phyloP scores from a whole-genome alignment of 2,797 vertebrate species.

The Sandelia bainsii region DNA sequence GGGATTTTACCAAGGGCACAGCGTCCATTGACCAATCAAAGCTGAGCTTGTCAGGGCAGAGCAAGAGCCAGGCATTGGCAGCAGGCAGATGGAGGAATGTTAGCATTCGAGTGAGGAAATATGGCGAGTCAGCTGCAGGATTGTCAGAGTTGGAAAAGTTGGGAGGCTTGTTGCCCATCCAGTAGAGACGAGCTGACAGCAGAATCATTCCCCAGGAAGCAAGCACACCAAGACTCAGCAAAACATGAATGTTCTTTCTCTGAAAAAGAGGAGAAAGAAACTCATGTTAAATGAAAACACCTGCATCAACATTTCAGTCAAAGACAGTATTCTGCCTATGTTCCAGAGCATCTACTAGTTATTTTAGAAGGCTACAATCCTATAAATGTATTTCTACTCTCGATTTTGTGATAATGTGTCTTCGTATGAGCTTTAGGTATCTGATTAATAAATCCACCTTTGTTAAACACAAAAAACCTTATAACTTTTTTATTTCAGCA shows the following conservation, averaged over 20 bases:
- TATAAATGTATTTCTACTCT: conserved; percentile 12
- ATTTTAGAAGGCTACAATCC: too few relatives aligned
- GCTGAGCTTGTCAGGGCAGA: conserved; percentile 96
- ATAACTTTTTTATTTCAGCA: background rate
- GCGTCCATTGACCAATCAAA: conserved; percentile 99
- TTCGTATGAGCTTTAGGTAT: conserved; percentile 1
- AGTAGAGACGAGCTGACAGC: conserved; percentile 93
- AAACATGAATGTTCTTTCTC: conserved; percentile 89
- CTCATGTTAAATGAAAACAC: conserved; percentile 24
- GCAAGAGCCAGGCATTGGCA: conserved; percentile 94
- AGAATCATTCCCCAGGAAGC: conserved; percentile 91
- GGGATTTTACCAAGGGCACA: conserved; percentile 91
- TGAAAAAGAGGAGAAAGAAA: conserved; percentile 74
- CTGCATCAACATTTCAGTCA: conserved; percentile 43
- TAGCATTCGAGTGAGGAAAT: conserved; percentile 88
- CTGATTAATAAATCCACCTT: conserved; percentile 23
- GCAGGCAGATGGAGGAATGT: conserved; percentile 96
- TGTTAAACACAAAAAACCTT: background rate
- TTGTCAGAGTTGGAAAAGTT: conserved; percentile 99
- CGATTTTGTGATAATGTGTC: conserved; percentile 1
- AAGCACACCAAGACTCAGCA: conserved; percentile 89
- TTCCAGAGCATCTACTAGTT: conserved; percentile 21
- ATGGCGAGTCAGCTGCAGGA: conserved; percentile 94
- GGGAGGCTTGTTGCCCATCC: conserved; percentile 99
- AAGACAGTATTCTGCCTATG: conserved; percentile 7